These are phyloP conservation scores for Cyphotilapia sp. DNA, from an alignment of 2,113 vertebrate genomes.

Conservation along the genomic window DNA sequence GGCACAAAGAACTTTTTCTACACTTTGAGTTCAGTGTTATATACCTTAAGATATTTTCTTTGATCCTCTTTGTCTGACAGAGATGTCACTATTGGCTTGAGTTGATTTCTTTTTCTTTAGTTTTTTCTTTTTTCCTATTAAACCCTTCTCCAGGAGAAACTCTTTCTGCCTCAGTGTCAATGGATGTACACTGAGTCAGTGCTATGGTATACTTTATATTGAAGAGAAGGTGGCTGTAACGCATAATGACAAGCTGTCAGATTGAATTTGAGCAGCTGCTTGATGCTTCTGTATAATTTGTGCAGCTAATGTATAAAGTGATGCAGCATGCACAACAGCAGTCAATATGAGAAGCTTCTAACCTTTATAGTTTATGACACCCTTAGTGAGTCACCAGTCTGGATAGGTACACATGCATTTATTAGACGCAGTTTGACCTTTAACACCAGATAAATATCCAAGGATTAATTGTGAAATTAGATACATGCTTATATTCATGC, in stretches of 20 bases:
- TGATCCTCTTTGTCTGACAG: not conserved
- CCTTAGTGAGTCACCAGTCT: not conserved
- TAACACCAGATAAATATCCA: not conserved
- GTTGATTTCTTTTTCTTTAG: not conserved
- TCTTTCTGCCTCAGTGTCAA: not conserved
- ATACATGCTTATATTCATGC: not conserved
- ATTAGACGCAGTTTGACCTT: not conserved
- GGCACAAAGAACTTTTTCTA: not conserved
- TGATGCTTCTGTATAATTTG: slow-evolving; percentile 45
- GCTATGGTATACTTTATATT: not conserved
- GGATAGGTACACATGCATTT: not conserved
- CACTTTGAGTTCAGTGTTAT: not conserved
- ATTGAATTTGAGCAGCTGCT: not conserved
- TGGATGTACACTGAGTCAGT: not conserved
- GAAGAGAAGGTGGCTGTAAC: slow-evolving; percentile 8
- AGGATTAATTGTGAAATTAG: not conserved
- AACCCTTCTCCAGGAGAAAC: not conserved
- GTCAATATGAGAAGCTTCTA: slow-evolving; percentile 34
- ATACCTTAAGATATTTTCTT: not conserved
- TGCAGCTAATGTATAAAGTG: slow-evolving; percentile 49
- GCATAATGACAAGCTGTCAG: slow-evolving; percentile 44
- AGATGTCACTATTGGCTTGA: not conserved
- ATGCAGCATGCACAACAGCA: not conserved
- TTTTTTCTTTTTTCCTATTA: not conserved
- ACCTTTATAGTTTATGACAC: slow-evolving; percentile 37